Conservation (phyloP, 2,888 invertebrate genomes). For the Allacma fusca region DNA sequence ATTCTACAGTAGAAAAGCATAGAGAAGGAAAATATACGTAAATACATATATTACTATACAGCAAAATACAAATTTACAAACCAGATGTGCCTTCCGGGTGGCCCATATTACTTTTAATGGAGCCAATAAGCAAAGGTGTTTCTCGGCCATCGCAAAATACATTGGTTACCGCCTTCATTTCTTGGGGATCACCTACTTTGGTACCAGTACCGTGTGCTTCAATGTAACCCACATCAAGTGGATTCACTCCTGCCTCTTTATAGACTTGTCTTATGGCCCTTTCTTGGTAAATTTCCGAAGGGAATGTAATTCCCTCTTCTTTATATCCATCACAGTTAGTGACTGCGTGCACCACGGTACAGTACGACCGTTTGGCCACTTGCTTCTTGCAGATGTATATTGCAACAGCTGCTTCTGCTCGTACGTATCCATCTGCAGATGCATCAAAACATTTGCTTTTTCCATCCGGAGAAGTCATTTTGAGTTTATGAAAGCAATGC, state of each 20-base stretch:
- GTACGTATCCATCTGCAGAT: too few relatives aligned
- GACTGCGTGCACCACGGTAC: slow-evolving; percentile 72
- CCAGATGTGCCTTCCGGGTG: slow-evolving; percentile 84
- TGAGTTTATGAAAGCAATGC: too few relatives aligned
- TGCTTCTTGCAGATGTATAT: slow-evolving; percentile 65
- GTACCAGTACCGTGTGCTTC: slow-evolving; percentile 88
- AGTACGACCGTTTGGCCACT: too few relatives aligned
- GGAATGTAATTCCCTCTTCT: slow-evolving; percentile 46
- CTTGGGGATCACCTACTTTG: slow-evolving; percentile 95
- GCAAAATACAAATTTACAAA: too few relatives aligned
- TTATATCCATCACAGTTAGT: slow-evolving; percentile 85
- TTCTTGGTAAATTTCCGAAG: slow-evolving; percentile 50
- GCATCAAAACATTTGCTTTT: too few relatives aligned
- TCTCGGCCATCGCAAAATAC: slow-evolving; percentile 69
- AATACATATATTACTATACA: too few relatives aligned
- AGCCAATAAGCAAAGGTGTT: slow-evolving; percentile 86
- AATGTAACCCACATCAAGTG: slow-evolving; percentile 76
- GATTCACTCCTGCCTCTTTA: slow-evolving; percentile 74
- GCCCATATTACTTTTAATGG: slow-evolving; percentile 73
- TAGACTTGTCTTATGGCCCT: slow-evolving; percentile 74
- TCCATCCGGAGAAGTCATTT: too few relatives aligned
- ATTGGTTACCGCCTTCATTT: slow-evolving; percentile 91
- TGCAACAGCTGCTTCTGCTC: slow-evolving; percentile 68
- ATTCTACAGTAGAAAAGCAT: too few relatives aligned
- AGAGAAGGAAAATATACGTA: too few relatives aligned